Conservation (phyloP, 2,797 vertebrate genomes). For the Cynopterus sphinx region DNA sequence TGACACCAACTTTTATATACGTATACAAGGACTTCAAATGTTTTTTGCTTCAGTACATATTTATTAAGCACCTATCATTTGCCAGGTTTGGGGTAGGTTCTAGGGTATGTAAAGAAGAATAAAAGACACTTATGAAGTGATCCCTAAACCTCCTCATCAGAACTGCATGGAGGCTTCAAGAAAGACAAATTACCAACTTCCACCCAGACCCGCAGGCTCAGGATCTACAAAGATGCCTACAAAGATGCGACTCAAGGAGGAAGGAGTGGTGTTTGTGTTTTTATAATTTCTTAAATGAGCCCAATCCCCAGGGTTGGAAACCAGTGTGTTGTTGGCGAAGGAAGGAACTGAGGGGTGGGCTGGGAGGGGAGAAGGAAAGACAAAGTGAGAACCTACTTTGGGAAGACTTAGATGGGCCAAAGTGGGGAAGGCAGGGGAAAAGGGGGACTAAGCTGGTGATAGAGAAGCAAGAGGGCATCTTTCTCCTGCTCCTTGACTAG, state of each 20-base stretch:
- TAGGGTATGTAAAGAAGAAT: background rate
- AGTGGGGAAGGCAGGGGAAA: background rate
- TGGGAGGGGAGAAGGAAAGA: no score
- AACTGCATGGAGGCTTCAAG: background rate
- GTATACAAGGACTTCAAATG: background rate
- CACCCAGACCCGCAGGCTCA: background rate
- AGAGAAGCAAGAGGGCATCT: background rate
- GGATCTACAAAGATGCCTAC: background rate
- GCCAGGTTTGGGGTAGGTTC: background rate
- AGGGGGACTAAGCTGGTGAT: no score
- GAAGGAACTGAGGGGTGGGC: background rate
- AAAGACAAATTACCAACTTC: background rate
- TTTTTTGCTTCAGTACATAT: background rate
- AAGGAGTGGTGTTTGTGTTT: background rate
- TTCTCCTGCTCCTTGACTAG: background rate
- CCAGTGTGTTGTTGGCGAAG: background rate
- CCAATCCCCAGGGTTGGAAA: background rate
- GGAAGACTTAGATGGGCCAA: background rate
- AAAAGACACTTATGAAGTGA: background rate
- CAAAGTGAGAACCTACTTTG: background rate
- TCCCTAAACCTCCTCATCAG: background rate
- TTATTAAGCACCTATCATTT: background rate
- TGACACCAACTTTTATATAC: background rate
- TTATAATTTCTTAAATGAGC: background rate
- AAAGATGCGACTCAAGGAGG: background rate